Conservation (phyloP, 2,113 vertebrate species). For the Mirza zaza region DNA sequence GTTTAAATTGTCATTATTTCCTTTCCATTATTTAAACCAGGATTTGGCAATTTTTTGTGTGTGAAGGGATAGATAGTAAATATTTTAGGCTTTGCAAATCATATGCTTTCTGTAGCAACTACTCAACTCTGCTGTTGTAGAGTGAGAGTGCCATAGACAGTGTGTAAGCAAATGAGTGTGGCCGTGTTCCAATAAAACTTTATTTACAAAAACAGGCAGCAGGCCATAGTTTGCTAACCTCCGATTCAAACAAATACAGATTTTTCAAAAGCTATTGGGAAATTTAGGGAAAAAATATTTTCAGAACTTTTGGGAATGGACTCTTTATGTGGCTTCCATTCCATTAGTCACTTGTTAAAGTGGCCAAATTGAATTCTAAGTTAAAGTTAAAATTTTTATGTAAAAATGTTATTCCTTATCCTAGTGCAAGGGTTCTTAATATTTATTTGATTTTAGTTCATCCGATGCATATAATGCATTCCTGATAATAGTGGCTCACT, state of each 20-base stretch:
- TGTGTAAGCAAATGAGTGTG: neutral
- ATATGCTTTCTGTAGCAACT: neutral
- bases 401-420: neutral
- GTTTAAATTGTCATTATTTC: conserved; percentile 24
- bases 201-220: neutral
- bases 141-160: neutral
- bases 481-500: neutral
- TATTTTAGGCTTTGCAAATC: neutral
- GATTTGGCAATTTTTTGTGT: neutral
- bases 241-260: neutral
- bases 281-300: neutral
- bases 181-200: neutral
- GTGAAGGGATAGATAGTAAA: neutral
- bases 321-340: neutral
- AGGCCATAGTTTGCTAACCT: neutral
- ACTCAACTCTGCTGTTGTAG: neutral
- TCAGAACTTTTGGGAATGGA: neutral
- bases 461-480: neutral
- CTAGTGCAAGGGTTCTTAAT: neutral
- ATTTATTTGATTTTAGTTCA: neutral
- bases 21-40: neutral
- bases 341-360: neutral
- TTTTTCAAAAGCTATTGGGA: neutral
- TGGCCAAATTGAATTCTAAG: conserved; percentile 20
- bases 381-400: neutral